A percentile compares a stretch with the other conserved stretches of the same genome.
phyloP scores from a whole-genome alignment of 2,888 invertebrate species.

The Blastobasis adustella region DNA sequence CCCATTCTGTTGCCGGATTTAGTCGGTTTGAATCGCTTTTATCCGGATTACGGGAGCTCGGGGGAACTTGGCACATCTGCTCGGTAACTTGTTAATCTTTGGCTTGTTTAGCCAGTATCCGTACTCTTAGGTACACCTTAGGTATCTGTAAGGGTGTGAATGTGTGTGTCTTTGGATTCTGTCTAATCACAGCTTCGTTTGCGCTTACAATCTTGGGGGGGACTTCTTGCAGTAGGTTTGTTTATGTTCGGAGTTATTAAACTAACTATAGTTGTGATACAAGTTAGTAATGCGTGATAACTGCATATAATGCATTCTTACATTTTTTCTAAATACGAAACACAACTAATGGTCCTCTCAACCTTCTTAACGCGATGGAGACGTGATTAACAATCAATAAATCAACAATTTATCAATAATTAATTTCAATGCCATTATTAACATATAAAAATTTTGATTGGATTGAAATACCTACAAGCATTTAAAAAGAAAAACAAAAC shows the following conservation, averaged over 20 bases:
- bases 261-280: too few species aligned
- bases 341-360: background rate
- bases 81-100: constrained; percentile 22
- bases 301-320: background rate
- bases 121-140: background rate
- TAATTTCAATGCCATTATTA: too few species aligned
- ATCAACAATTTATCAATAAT: too few species aligned
- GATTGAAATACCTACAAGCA: too few species aligned
- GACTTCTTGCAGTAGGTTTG: too few species aligned
- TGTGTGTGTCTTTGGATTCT: background rate
- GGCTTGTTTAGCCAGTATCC: background rate
- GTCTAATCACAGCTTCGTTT: background rate
- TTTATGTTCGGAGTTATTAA: too few species aligned
- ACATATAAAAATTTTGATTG: too few species aligned
- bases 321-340: background rate
- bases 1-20: constrained; percentile 20
- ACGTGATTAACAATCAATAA: too few species aligned
- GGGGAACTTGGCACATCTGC: constrained; percentile 15
- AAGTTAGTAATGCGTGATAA: background rate
- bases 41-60: constrained; percentile 24
- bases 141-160: background rate
- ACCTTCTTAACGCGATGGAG: too few species aligned
- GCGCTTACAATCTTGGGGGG: background rate
- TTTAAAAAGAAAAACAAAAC: too few species aligned
- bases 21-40: constrained; percentile 19